Base-by-base conservation (phyloP, 2,113 vertebrate species). In the Mesitornis unicolor region DNA sequence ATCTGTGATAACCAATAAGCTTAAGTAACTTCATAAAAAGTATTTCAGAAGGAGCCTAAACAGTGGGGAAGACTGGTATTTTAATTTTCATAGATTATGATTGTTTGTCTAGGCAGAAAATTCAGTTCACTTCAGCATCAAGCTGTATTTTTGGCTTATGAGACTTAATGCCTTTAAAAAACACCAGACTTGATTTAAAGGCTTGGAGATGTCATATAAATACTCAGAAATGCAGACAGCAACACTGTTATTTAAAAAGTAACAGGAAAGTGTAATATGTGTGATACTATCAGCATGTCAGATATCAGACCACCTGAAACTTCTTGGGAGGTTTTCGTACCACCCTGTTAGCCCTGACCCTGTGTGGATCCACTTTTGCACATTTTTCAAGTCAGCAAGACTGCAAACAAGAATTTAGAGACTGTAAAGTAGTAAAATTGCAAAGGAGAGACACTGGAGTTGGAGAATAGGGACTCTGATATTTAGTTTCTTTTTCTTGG, bases 401-500 rank as follows among this genome's bases (percentile, higher is more conserved):
- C 76, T 92, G 69, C 76, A 90, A 79, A 85, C 63, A 81, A 87
- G 74, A 79, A 69, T 89, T 88, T 75, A 76, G 90, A 73, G 80
- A 26, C 81, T 77, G 84, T 68, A 28, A 95, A 90, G 91, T 17
- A 71, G 86, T 93, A n/a, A 93, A 94, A 67, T 64, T 64, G 69
- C 57, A 28, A 92, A 81, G 81, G 86, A 85, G n/a, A 91, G 89
- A 93, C 88, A 63, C 53, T 89, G 80, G 53, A 40, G 42, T 57
- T 93, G 83, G 78, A 89, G 89, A 53, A 57, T 48, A 53, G 76
- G 88, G 90, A 92, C 60, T 90, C 70, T 71, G 75, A 84, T 96
- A 88, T 94, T 95, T 92, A 80, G 95, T 96, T 97, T 97, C 95
- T 97, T 96, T 97, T 96, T 94, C 94, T 96, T 98, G 93, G 95